Percentiles rank a stretch among this genome's conserved stretches.
phyloP scores from a whole-genome alignment of 2,797 vertebrate genomes.

The Heterohyrax brucei region DNA sequence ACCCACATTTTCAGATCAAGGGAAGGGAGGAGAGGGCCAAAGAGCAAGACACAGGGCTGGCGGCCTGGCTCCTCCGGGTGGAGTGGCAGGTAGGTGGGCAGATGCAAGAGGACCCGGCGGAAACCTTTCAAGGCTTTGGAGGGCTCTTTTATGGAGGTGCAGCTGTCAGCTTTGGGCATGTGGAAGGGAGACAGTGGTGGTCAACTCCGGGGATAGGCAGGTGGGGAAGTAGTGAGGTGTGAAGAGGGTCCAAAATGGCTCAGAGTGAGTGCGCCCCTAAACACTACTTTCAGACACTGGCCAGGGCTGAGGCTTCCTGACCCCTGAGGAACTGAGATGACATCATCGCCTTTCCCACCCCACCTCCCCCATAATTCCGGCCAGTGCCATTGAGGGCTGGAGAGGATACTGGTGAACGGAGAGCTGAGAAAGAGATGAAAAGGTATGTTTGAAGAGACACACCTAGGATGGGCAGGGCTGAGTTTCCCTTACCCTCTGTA shows the following conservation, averaged over 20 bases:
- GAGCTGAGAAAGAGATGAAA: neutral
- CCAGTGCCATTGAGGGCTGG: neutral
- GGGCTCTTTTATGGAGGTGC: neutral
- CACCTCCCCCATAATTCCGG: no score
- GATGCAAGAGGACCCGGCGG: fast-evolving
- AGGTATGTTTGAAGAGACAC: no score
- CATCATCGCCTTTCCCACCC: neutral
- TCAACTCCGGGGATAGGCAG: fast-evolving
- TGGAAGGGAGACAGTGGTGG: no score
- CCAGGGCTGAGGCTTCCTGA: neutral
- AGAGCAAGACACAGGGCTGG: neutral
- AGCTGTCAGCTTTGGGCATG: fast-evolving
- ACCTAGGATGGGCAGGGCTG: neutral
- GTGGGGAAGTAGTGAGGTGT: neutral
- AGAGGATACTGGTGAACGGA: neutral
- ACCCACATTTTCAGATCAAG: neutral
- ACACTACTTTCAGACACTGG: neutral
- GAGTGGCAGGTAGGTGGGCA: neutral
- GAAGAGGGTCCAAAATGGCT: neutral
- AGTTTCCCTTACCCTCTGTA: neutral
- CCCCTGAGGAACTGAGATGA: neutral
- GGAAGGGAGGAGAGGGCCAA: neutral
- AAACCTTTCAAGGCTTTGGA: neutral
- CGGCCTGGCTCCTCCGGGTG: fast-evolving
- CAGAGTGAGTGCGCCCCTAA: neutral